Base-by-base conservation (phyloP, 2,888 invertebrate genomes). In the Cryptophagus acutangulus region DNA sequence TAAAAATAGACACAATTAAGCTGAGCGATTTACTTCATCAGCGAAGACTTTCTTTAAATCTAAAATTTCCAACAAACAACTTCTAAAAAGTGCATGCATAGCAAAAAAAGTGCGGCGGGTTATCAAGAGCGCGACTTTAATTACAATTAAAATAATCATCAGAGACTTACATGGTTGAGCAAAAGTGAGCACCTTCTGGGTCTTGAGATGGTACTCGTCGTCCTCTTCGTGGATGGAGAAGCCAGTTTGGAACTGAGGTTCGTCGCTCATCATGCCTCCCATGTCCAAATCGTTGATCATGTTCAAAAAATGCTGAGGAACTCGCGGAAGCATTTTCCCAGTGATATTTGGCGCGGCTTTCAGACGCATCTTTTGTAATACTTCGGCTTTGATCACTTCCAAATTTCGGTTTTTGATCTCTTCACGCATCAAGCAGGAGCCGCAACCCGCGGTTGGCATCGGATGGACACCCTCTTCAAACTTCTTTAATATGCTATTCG, bases 101-200 rank as follows among this genome's bases (percentile, higher is more conserved):
- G n/a, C n/a, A n/a, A n/a, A n/a, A n/a, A n/a, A n/a, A n/a, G n/a
- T n/a, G n/a, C n/a, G n/a, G n/a, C n/a, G n/a, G n/a, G n/a, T n/a
- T n/a, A n/a, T n/a, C n/a, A n/a, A n/a, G n/a, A n/a, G n/a, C n/a
- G n/a, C n/a, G n/a, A n/a, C n/a, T n/a, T n/a, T n/a, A n/a, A n/a
- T n/a, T n/a, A n/a, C n/a, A n/a, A n/a, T n/a, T n/a, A n/a, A 29
- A 10, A 29, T 29, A 29, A 29, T n/a, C n/a, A 33, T 30, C 16
- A 2, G 20, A 8, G 52, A 69, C 70, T 70, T 63, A 71, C 71
- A 66, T 45, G 62, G 63, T 52, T 70, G 82, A 60, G 81, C 81
- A 71, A 84, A 84, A 53, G 79, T 77, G 66, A 82, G 70, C 58
- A 83, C 75, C 61, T 78, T 78, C 65, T 82, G 78, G 45, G 82